Evolutionary conservation across 1,140 invertebrate species (phyloP).

Genomic region (Anastatus disparis): DNA sequence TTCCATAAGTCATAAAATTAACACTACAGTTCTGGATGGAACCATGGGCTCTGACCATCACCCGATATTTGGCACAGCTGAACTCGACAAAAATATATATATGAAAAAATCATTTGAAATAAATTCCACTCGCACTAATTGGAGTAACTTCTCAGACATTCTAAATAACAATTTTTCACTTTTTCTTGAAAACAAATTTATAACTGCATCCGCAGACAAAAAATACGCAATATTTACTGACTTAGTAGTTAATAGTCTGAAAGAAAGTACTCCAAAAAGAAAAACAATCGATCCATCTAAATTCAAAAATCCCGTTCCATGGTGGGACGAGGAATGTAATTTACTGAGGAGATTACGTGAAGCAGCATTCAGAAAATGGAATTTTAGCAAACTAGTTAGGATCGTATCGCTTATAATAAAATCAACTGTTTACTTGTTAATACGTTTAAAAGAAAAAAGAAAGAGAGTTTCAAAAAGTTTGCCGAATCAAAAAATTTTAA

Average conservation of each 20-base stretch:
- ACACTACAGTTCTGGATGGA: neutral
- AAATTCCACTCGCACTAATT: neutral
- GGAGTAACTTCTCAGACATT: neutral
- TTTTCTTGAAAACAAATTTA: neutral
- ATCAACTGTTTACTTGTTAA: neutral
- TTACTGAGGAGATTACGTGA: neutral
- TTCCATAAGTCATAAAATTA: neutral
- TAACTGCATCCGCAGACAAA: neutral
- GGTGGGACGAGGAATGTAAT: constrained; percentile 12
- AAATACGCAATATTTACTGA: neutral
- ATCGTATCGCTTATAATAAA: neutral
- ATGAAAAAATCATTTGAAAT: neutral
- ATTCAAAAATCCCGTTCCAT: constrained; percentile 1
- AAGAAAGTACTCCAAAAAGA: constrained; percentile 1
- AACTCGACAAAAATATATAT: neutral
- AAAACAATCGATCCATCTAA: neutral
- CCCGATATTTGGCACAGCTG: neutral
- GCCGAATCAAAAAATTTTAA: neutral
- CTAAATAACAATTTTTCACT: neutral
- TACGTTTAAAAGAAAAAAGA: constrained; percentile 5
- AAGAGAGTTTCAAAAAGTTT: constrained; percentile 3
- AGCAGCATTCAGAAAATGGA: neutral
- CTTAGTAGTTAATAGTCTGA: too few species aligned
- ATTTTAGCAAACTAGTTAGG: neutral
- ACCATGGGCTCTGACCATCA: constrained; percentile 5